phyloP scores from a whole-genome alignment of 2,888 invertebrate genomes.

The Eristalinus sepulchralis region DNA sequence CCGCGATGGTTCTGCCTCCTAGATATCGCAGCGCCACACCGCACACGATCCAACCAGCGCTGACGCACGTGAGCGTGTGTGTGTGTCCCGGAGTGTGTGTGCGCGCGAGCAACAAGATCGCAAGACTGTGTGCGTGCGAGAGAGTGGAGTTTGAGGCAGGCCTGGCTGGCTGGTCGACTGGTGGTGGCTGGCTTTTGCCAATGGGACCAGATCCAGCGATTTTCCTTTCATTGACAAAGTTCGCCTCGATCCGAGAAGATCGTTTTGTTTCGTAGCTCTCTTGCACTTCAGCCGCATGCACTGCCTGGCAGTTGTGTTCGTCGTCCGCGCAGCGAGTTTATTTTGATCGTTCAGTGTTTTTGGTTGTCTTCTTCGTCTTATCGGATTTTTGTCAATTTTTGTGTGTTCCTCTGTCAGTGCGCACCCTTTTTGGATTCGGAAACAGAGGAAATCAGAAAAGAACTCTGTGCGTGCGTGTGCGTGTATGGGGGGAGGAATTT shows the following conservation, averaged over 20 bases:
- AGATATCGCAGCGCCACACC: neutral
- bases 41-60: neutral
- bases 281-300: conserved; percentile 47
- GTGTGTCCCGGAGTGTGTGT: conserved; percentile 6
- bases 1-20: neutral
- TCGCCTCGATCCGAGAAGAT: conserved; percentile 78
- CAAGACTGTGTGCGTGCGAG: conserved; percentile 15
- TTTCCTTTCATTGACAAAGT: conserved; percentile 80
- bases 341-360: conserved; percentile 25
- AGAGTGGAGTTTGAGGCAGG: conserved; percentile 70
- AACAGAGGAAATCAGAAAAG: neutral
- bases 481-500: conserved; percentile 55
- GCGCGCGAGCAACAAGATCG: neutral
- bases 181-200: conserved; percentile 54
- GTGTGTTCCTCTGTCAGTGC: neutral
- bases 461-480: conserved; percentile 30
- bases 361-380: conserved; percentile 18
- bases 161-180: conserved; percentile 43
- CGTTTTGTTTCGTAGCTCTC: conserved; percentile 73
- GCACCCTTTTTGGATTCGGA: conserved; percentile 12
- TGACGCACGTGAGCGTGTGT: conserved; percentile 4
- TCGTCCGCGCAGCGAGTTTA: conserved; percentile 33
- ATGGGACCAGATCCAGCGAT: conserved; percentile 79
- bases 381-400: conserved; percentile 23
- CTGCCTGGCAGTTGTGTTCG: conserved; percentile 28